Evolutionary conservation across 2,888 invertebrate species (phyloP).

Genomic region (Ormyrus pomaceus): DNA sequence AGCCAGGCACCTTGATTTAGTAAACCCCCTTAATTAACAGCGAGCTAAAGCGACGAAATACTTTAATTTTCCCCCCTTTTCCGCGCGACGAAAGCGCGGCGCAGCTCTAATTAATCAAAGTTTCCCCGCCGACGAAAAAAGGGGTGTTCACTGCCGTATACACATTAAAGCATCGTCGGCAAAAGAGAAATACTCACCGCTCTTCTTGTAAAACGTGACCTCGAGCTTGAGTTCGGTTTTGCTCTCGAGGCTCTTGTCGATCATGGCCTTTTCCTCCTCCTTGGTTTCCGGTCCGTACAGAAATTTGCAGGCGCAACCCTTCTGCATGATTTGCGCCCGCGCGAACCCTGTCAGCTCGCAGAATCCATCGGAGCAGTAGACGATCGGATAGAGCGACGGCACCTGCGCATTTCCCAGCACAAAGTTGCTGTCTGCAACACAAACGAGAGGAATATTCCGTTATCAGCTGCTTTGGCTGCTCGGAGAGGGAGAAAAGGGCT

Average conservation of each 20-base stretch:
- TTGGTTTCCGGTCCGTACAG: conserved; percentile 93
- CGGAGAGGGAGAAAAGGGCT: too few species aligned
- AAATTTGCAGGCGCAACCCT: conserved; percentile 96
- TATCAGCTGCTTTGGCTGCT: too few species aligned
- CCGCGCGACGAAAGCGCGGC: not conserved
- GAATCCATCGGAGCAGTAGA: conserved; percentile 97
- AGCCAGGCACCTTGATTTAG: too few species aligned
- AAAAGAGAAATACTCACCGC: conserved; percentile 80
- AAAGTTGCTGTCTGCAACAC: conserved; percentile 93
- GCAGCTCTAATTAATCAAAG: conserved; percentile 10
- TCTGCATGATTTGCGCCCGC: conserved; percentile 97
- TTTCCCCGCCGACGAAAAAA: not conserved
- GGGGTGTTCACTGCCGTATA: too few species aligned
- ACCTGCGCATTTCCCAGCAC: conserved; percentile 97
- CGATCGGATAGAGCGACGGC: conserved; percentile 90
- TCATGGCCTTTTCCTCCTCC: conserved; percentile 91
- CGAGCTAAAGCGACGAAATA: conserved; percentile 18
- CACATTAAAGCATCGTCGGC: too few species aligned
- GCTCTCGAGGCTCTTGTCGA: conserved; percentile 91
- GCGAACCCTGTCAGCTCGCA: conserved; percentile 96
- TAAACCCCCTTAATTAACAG: too few species aligned
- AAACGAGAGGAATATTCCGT: not conserved
- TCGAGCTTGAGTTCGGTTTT: conserved; percentile 96
- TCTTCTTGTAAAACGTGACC: conserved; percentile 96
- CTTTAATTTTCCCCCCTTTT: not conserved